Evolutionary conservation across 2,888 invertebrate species (phyloP), one percentile per base, ranked within the genome.

Genomic region (Dione juno): DNA sequence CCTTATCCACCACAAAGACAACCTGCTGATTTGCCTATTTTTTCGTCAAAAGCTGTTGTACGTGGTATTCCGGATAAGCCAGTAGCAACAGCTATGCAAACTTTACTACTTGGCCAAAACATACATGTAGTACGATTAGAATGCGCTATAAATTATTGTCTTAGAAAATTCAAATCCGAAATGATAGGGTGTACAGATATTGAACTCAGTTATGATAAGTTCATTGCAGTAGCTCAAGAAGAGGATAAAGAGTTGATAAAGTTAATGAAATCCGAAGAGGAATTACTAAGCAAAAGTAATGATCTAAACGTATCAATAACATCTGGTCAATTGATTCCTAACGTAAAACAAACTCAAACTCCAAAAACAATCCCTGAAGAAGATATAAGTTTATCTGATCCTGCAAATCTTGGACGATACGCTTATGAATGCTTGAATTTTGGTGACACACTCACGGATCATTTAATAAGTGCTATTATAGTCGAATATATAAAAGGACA

Each of bases 361-460:
- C 95, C 95, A 28, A 93, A 91, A 80, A 85, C 89, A 5, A 92
- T 94, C 75, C 95, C 95, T 1, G 92, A 93, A 78, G 94, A 94
- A 80, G 94, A 94, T 76, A 88, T 94, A n/a, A 78, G 76, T 43
- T 81, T 95, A 43, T 93, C 94, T 5, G 64, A 81, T 40, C 76
- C 91, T 54, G 95, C 94, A 7, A 88, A 89, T 65, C 82, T 95
- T 52, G 95, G 96, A 1, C 92, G 90, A 82, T 89, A 94, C 79
- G 92, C 93, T 3, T 93, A 94, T 74, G 94, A 95, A 79, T 80
- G 89, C 45, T 82, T 96, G 21, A 88, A 86, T 71, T 81, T 88
- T 69, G 95, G 95, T 7, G 88, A 94, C 64, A 84, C 91, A 41
- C 81, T 95, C 69, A 90, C 93, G 35, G 94, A 95, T 81, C 86